Percentiles rank a stretch among this genome's conserved stretches.
Evolutionary conservation across 2,888 invertebrate genomes (phyloP).

Genomic region (Pharmacophagus antenor): DNA sequence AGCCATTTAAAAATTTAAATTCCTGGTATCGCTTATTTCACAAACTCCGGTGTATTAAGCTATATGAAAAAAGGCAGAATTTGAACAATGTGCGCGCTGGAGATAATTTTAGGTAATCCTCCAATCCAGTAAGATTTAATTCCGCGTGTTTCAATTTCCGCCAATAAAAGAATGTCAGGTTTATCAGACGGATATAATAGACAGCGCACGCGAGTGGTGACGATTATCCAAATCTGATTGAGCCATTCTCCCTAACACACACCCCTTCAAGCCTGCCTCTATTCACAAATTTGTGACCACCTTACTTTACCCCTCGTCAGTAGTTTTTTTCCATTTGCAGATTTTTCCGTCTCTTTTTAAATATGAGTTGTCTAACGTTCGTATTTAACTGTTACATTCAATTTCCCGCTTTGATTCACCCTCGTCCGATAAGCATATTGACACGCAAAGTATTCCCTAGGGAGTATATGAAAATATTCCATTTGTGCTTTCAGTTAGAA

Average conservation of each 20-base stretch:
- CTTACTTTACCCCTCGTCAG: background rate
- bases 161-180: no score
- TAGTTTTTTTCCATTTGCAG: background rate
- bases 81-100: background rate
- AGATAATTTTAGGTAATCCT: no score
- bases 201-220: background rate
- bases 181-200: no score
- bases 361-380: background rate
- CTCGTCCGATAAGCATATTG: constrained; percentile 2
- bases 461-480: background rate
- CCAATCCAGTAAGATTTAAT: background rate
- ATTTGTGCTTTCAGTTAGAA: background rate
- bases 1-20: no score
- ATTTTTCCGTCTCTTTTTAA: background rate
- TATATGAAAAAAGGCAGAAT: background rate
- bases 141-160: background rate
- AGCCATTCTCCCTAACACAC: background rate
- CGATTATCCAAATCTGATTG: background rate
- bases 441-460: constrained; percentile 1
- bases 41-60: no score
- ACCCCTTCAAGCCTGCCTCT: background rate
- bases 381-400: constrained; percentile 1
- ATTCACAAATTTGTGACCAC: background rate
- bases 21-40: no score
- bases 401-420: constrained; percentile 11